A percentile compares a stretch with the other conserved stretches of the same genome.
Conservation (phyloP, 2,113 vertebrate species). For the Anser cygnoides region DNA sequence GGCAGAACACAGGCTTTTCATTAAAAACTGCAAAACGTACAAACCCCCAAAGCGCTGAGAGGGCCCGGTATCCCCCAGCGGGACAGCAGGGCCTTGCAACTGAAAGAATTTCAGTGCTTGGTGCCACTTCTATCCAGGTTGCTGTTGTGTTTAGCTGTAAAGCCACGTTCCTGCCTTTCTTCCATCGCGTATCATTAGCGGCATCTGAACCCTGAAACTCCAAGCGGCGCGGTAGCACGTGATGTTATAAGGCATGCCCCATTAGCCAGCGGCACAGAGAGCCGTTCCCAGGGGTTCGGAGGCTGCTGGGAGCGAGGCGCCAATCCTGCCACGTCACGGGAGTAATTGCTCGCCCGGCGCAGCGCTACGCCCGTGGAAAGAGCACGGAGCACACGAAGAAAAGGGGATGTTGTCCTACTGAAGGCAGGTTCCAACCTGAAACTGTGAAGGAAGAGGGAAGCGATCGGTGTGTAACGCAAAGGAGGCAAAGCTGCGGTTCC, state of each 20-base stretch:
- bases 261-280: constrained; percentile 26
- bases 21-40: constrained; percentile 1
- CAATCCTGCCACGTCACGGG: constrained; percentile 13
- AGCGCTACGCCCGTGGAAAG: background rate
- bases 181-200: background rate
- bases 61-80: background rate
- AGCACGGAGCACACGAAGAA: background rate
- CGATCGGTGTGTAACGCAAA: background rate
- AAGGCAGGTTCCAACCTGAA: background rate
- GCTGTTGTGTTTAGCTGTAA: background rate
- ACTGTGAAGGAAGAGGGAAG: background rate
- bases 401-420: background rate
- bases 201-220: constrained; percentile 1
- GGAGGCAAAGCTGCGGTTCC: background rate
- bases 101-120: background rate
- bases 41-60: background rate
- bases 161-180: background rate
- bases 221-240: background rate
- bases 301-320: constrained; percentile 10
- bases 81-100: background rate
- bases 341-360: constrained; percentile 13
- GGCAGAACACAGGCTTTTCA: background rate
- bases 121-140: background rate
- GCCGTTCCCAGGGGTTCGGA: constrained; percentile 15
- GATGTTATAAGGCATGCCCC: constrained; percentile 24